Evolutionary conservation across 2,797 vertebrate species (phyloP), one percentile per base, ranked within the genome.

Genomic region (Columba guinea): DNA sequence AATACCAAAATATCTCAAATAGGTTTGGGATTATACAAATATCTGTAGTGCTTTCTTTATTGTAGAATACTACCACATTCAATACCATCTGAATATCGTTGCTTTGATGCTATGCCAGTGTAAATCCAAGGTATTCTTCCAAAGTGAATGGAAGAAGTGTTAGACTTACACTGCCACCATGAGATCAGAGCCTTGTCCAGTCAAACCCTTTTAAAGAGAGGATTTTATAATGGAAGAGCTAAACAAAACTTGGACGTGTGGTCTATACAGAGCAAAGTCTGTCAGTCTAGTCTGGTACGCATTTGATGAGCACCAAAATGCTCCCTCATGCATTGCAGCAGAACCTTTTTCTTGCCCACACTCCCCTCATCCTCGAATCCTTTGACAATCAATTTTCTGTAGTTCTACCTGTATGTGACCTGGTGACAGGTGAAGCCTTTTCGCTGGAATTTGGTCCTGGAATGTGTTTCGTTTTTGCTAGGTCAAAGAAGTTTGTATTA

Each of bases 311-410:
- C 53, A 58, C 12, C 3, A 0, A 49, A 68, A 64, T 37, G 32
- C 49, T 30, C 26, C 4, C 5, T 6, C 32, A 20, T 18, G 44
- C 28, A 34, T 75, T 53, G 35, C 44, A 80, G n/a, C 41, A 34
- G 15, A 5, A 32, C 6, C 9, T 49, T 49, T 35, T 26, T 21
- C 5, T 11, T 49, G 19, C 15, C 21, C 21, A 18, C 3, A 0
- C 8, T 60, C 26, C 37, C 19, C 32, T 21, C 39, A 34, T 4
- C 24, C 23, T 28, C 12, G 56, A 71, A 71, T 18, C 21, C 49
- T 39, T 32, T 19, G 11, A 5, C 10, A 39, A 15, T 9, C 6
- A 9, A 5, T 35, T 17, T 44, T 32, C 10, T 32, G 2, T 14
- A 22, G 14, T 46, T 58, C 18, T 34, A 26, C 22, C 9, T 23